Base-by-base conservation (phyloP, 2,113 vertebrate species). In the Python bivittatus region DNA sequence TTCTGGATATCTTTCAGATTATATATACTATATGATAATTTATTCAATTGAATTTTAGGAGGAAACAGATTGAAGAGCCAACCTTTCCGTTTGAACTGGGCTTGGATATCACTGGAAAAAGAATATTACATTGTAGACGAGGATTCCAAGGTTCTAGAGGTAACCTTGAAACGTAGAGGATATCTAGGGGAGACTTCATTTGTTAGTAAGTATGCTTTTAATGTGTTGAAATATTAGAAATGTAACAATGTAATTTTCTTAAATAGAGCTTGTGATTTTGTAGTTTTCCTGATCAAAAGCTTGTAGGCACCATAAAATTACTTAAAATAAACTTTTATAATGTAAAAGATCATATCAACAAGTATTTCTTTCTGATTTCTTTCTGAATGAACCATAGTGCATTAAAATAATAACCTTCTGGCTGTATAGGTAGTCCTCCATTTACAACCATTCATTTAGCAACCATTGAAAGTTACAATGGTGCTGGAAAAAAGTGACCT, bases 61-160 rank as follows among this genome's bases (percentile, higher is more conserved):
- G 98, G 98, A 94, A 99, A 98, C 92, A 97, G 98, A 93, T 95
- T 98, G 85, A 97, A 97, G 92, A 97, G 97, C 33, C 98, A 98
- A 93, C 95, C 96, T 1, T 99, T 98, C 95, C 94, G 95, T 56
- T 97, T 99, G 56, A 98, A 98, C 96, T 99, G 99, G 98, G 97
- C 98, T 93, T 99, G 98, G 98, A 98, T 99, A 96, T 98, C 98
- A 33, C 92, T 99, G 97, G 98, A 99, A 96, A 98, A 93, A 94
- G 97, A 98, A 83, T 98, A 97, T 92, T 98, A 98, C 27, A 27
- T 98, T 52, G 95, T 98, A 93, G 98, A 98, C 84, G 98, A 99
- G 94, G 98, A 98, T 3, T 97, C 97, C 57, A 97, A 92, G n/a
- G 98, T 98, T 95, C 95, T 99, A 57, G 98, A 99, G 92, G 97